Evolutionary conservation across 2,888 invertebrate genomes (phyloP), one percentile per base, ranked within the genome.

Genomic region (Dorcus hopei): DNA sequence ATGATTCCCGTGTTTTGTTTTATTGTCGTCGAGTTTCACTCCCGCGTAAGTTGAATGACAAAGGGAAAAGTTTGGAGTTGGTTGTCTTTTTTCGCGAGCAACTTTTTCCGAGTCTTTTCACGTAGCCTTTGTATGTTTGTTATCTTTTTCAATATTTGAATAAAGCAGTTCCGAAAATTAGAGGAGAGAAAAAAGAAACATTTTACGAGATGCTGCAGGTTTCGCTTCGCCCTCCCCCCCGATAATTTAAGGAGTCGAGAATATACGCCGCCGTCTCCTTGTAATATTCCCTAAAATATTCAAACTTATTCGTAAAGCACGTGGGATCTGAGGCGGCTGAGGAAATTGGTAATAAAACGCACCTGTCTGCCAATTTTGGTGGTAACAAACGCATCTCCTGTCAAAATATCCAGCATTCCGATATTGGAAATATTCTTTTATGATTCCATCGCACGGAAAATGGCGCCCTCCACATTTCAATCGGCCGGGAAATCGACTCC

Each of bases 341-440:
- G 59, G 63, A 68, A 61, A 61, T 57, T 58, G 61, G 62, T 66
- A 69, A 70, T 71, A 71, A 71, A 71, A 71, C 66, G 68, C 71
- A 71, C 71, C 71, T 71, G 71, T 65, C 68, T 62, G 50, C 66
- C 65, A 65, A 68, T 69, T 71, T 69, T 63, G 61, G 67, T 65
- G 68, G 67, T 69, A 70, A 68, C 69, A 65, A 71, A 71, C 70
- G 68, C 67, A 65, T 70, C 67, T 68, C 67, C 68, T 69, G 70
- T 71, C 71, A 70, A 68, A 70, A 68, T 68, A 68, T 65, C 54
- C 52, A 60, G 58, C 56, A 57, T 64, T 62, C 66, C 42, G 66
- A 69, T 69, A 68, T 69, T 62, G 65, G 55, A 55, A 57, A 49
- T 53, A 54, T 56, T 41, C 62, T 57, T 68, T 66, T 67, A 67